Base-by-base conservation (phyloP, 2,113 vertebrate genomes). In the Solea solea region DNA sequence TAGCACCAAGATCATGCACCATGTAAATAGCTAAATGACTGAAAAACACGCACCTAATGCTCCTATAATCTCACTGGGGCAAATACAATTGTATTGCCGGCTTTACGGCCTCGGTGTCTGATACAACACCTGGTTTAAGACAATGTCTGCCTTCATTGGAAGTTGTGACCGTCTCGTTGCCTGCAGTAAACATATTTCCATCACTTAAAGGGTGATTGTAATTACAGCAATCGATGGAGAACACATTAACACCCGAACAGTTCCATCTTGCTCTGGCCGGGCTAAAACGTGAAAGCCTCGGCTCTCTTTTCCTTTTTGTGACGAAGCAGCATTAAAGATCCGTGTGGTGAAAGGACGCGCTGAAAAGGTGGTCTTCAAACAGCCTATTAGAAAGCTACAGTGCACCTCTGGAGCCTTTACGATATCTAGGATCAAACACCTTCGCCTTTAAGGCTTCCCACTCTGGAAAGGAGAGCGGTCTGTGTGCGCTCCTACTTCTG, bases 381-480 rank as follows among this genome's bases (percentile, higher is more conserved):
- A 76, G 74, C 70, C 76, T 79, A 81, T 89, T 89, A 89, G 65
- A 74, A 83, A 85, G 78, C 83, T 54, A 46, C 72, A 41, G 80
- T 65, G 48, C 61, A 79, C 74, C 77, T 85, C 86, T 91, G 88
- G 76, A 88, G 86, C 83, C 85, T 92, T 91, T 73, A 78, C 85
- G 86, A 92, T 88, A 91, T 80, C 74, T 69, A 15, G 70, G 87
- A 90, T 90, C 88, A 90, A 92, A 91, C 59, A 44, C 55, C 50
- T 78, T 49, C 1, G 12, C 63, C 81, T 85, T 85, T 79, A 69
- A 85, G 69, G 86, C 78, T 65, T 56, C 52, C 59, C 16, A 68
- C 72, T 80, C 74, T 34, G 44, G 59, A 42, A 65, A 66, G 78
- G 89, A 83, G 45, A 66, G 21, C 21, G 21, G 45, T 58, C 71